A percentile compares a stretch with the other conserved stretches of the same genome.
These are phyloP conservation scores for Thumatha senex DNA, from an alignment of 2,888 invertebrate species.

Conservation along the genomic window DNA sequence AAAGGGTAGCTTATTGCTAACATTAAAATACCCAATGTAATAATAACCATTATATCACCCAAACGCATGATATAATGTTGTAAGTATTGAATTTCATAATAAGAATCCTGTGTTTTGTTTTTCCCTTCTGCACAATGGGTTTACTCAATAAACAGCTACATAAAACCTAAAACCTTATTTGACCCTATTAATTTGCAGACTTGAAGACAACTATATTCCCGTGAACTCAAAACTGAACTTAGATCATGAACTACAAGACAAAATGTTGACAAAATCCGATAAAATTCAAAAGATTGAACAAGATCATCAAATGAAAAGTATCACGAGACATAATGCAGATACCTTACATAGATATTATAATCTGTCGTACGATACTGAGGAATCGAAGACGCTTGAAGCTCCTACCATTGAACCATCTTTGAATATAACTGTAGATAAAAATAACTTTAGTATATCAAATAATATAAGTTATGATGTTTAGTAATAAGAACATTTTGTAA, in stretches of 20 bases:
- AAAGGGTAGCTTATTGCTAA: too few species aligned
- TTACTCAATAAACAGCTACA: too few species aligned
- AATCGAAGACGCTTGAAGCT: conserved; percentile 9
- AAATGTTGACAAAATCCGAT: neutral
- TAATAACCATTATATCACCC: too few species aligned
- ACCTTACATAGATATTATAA: conserved; percentile 41
- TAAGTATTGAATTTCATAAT: too few species aligned
- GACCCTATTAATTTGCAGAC: conserved; percentile 30
- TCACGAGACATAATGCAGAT: neutral
- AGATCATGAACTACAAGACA: conserved; percentile 19
- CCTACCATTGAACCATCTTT: conserved; percentile 53
- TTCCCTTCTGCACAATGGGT: too few species aligned
- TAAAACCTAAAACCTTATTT: too few species aligned
- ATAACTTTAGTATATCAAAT: conserved; percentile 26
- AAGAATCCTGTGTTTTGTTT: too few species aligned
- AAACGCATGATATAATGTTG: too few species aligned
- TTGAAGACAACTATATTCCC: conserved; percentile 36
- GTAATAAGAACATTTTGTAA: neutral
- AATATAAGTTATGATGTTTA: conserved; percentile 22
- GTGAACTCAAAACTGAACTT: conserved; percentile 22
- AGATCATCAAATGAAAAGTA: conserved; percentile 7
- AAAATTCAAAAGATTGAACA: neutral
- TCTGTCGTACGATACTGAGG: conserved; percentile 39
- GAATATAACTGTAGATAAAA: conserved; percentile 46
- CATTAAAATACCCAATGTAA: too few species aligned